Evolutionary conservation across 2,797 vertebrate genomes (phyloP).

Genomic region (Sebastes trivittatus): DNA sequence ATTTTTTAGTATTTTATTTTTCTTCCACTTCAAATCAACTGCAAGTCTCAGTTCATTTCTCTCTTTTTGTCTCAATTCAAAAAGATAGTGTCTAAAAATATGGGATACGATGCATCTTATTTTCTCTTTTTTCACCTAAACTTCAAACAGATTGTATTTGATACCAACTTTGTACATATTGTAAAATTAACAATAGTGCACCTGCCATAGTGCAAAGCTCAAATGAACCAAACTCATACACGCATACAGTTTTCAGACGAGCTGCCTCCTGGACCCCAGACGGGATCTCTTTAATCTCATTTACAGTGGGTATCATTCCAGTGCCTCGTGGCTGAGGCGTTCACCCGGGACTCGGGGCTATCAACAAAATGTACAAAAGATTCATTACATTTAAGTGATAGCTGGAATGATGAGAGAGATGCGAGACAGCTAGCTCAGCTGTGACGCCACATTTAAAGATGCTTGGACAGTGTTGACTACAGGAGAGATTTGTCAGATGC

Average conservation of each 20-base stretch:
- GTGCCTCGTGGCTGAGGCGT: constrained; percentile 45
- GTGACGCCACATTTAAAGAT: constrained; percentile 44
- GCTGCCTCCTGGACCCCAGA: constrained; percentile 45
- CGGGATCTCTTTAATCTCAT: constrained; percentile 61
- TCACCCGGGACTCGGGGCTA: constrained; percentile 39
- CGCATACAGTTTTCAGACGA: constrained; percentile 20
- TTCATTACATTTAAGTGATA: constrained; percentile 40
- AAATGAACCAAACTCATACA: constrained; percentile 55
- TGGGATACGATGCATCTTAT: constrained; percentile 52
- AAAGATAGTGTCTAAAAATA: constrained; percentile 80
- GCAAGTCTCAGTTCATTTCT: constrained; percentile 50
- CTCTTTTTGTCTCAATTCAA: constrained; percentile 59
- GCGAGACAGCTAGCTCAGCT: constrained; percentile 21
- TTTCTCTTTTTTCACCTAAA: constrained; percentile 12
- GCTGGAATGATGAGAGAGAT: constrained; percentile 48
- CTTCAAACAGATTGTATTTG: constrained; percentile 53
- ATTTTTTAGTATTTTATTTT: constrained; percentile 68
- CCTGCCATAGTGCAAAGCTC: constrained; percentile 70
- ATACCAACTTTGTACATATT: constrained; percentile 61
- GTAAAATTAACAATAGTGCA: constrained; percentile 63
- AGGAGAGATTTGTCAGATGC: constrained; percentile 39
- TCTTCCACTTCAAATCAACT: constrained; percentile 55
- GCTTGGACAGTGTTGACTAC: constrained; percentile 10
- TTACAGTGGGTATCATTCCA: constrained; percentile 51
- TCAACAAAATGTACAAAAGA: constrained; percentile 75